Evolutionary conservation across 2,113 vertebrate species (phyloP), one percentile per base, ranked within the genome.

Genomic region (Channa maculata): DNA sequence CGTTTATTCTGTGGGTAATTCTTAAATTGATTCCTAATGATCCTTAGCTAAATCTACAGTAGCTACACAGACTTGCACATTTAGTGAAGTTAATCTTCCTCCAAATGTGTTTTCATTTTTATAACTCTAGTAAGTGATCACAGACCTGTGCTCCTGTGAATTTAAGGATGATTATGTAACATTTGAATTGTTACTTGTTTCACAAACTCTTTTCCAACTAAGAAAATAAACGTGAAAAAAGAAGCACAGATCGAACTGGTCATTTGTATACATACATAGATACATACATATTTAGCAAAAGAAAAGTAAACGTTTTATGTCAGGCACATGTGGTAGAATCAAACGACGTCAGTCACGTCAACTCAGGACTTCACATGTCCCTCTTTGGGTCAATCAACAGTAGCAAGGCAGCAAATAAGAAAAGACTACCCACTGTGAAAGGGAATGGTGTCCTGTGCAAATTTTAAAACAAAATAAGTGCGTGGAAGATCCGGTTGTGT

Each of bases 281-380:
- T 77, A 83, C 24, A 24, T 24, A 24, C 24, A 24, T 24, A 24
- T 24, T 24, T 24, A 83, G 65, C 50, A 82, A 75, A 66, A 34
- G 34, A 75, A 85, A 84, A 70, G 53, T 53, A 55, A 38, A 67
- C 24, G 53, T 78, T 63, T 66, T 75, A 84, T 87, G 76, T 87
- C 86, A 93, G 93, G 89, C 93, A 94, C 88, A 61, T 91, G 92
- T 87, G 93, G 94, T 86, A 91, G 86, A 90, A 92, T 90, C 78
- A 71, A 89, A 92, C 76, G 80, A 88, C 69, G 74, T 79, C 76
- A 85, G 77, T 41, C 13, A 82, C 15, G 45, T 85, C 50, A 54
- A 51, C 65, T 80, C 68, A 64, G 63, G 59, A 75, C 70, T 54
- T 61, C 59, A 71, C 38, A 3, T 37, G 71, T 77, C 64, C 61